These are phyloP conservation scores for Tyrophagus putrescentiae DNA, from an alignment of 1,140 invertebrate species.

Conservation along the genomic window DNA sequence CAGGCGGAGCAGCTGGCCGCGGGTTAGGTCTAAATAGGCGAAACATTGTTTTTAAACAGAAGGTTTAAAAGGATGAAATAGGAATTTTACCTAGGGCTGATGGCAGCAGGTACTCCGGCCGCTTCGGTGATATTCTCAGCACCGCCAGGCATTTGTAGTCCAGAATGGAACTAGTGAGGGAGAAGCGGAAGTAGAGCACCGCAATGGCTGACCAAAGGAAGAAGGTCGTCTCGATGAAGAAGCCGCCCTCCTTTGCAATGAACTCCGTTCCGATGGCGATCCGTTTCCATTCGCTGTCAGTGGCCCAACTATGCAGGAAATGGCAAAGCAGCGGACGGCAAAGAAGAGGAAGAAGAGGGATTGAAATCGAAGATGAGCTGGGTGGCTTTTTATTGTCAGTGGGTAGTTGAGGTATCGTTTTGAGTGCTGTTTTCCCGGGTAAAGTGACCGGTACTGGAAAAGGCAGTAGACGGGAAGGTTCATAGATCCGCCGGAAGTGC, in stretches of 20 bases:
- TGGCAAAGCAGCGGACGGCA: neutral
- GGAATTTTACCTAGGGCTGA: too few species aligned
- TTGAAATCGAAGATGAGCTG: neutral
- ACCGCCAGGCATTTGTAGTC: too few species aligned
- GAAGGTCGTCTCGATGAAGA: neutral
- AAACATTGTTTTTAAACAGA: too few species aligned
- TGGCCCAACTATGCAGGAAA: neutral
- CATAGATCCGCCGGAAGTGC: neutral
- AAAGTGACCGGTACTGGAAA: neutral
- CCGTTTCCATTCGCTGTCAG: neutral
- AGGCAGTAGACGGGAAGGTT: neutral
- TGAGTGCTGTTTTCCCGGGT: neutral
- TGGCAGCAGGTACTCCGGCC: too few species aligned
- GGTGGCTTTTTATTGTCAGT: neutral
- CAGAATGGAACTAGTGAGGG: too few species aligned
- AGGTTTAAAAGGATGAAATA: neutral
- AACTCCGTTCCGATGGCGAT: neutral
- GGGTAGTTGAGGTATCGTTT: neutral
- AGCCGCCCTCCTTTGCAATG: neutral
- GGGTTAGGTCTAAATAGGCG: too few species aligned
- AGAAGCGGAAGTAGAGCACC: too few species aligned
- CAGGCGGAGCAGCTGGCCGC: too few species aligned
- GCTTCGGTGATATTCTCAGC: too few species aligned
- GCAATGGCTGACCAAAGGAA: neutral
- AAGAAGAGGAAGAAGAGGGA: neutral